phyloP scores from a whole-genome alignment of 1,140 invertebrate genomes.

The Coptotermes formosanus region DNA sequence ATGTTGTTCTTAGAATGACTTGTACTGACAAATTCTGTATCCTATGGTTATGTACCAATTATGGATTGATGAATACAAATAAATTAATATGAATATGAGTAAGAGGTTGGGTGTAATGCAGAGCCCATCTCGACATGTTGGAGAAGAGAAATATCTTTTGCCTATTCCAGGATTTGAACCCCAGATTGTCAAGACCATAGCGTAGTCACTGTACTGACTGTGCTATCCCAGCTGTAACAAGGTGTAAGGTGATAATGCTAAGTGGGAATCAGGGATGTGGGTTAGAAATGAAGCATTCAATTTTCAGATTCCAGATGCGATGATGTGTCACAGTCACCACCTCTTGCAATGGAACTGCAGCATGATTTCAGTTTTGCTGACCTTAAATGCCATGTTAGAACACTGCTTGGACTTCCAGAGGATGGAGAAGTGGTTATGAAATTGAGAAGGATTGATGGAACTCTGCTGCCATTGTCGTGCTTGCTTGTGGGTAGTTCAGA shows the following conservation, averaged over 20 bases:
- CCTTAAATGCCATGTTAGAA: conserved; percentile 8
- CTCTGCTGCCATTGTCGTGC: conserved; percentile 21
- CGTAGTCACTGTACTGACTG: too few relatives aligned
- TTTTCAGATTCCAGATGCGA: not conserved
- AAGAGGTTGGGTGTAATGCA: too few relatives aligned
- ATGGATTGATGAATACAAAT: too few relatives aligned
- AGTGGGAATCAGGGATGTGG: not conserved
- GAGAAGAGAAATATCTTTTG: too few relatives aligned
- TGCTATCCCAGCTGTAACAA: not conserved
- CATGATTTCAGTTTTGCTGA: conserved; percentile 26
- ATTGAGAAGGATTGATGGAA: conserved; percentile 24
- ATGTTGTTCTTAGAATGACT: too few relatives aligned
- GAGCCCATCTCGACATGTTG: too few relatives aligned
- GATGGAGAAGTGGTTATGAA: conserved; percentile 27
- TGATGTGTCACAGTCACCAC: conserved; percentile 4
- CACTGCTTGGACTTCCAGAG: conserved; percentile 30
- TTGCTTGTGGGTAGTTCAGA: conserved; percentile 25
- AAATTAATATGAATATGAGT: too few relatives aligned
- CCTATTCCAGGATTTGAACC: too few relatives aligned
- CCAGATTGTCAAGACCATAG: too few relatives aligned
- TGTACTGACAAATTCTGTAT: too few relatives aligned
- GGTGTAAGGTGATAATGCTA: not conserved
- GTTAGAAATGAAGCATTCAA: not conserved
- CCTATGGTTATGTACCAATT: too few relatives aligned
- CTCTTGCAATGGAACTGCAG: conserved; percentile 25